A percentile compares a stretch with the other conserved stretches of the same genome.
Conservation (phyloP, 2,888 invertebrate genomes). For the Cryptus armator region DNA sequence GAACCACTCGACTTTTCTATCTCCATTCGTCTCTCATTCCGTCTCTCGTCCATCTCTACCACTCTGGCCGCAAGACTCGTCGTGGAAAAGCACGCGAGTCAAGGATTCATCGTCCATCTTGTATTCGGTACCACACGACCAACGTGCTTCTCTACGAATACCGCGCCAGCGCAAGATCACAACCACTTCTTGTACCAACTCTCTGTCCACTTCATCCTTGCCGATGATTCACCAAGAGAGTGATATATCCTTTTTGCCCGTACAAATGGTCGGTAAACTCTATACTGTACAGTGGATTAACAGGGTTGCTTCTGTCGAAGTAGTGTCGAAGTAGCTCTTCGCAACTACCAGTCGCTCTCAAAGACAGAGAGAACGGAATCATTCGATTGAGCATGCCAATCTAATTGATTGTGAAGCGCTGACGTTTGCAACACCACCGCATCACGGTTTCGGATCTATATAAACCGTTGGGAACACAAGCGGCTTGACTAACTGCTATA, state of each 20-base stretch:
- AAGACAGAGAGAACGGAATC: constrained; percentile 24
- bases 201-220: constrained; percentile 5
- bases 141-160: constrained; percentile 20
- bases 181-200: constrained; percentile 20
- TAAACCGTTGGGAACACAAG: constrained; percentile 19
- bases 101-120: constrained; percentile 52
- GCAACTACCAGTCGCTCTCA: neutral
- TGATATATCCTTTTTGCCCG: neutral
- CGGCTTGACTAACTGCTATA: constrained; percentile 12
- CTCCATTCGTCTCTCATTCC: constrained; percentile 32
- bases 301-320: neutral
- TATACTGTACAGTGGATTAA: constrained; percentile 19
- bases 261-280: constrained; percentile 7
- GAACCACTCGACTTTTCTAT: constrained; percentile 63
- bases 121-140: constrained; percentile 36
- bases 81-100: constrained; percentile 39
- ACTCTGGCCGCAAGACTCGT: constrained; percentile 34
- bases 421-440: constrained; percentile 5
- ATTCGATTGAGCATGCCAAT: constrained; percentile 35
- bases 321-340: neutral
- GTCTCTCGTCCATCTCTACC: constrained; percentile 47
- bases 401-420: constrained; percentile 36
- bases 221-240: constrained; percentile 11
- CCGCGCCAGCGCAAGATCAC: neutral
- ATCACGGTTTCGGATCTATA: constrained; percentile 8